Evolutionary conservation across 2,113 vertebrate genomes (phyloP).

Genomic region (Orientallactaga bullata): DNA sequence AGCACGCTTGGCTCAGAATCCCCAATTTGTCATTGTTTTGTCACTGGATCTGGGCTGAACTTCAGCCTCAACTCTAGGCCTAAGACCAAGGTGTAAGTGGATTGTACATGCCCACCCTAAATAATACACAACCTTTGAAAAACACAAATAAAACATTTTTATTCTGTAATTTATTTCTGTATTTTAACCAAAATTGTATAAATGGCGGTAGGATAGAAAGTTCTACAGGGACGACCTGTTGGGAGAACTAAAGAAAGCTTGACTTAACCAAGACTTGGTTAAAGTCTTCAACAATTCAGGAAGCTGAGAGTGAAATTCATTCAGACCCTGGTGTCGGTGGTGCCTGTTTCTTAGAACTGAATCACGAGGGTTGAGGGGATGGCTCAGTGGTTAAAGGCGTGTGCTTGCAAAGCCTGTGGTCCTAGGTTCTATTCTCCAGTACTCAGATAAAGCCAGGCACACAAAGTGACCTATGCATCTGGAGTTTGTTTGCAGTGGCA

Average conservation of each 20-base stretch:
- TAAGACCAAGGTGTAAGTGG: neutral
- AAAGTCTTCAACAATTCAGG: neutral
- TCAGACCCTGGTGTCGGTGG: neutral
- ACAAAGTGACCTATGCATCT: too few species aligned
- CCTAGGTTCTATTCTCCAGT: too few species aligned
- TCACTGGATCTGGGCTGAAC: neutral
- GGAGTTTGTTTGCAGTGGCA: too few species aligned
- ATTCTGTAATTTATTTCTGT: neutral
- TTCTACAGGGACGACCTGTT: neutral
- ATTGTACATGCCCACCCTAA: neutral
- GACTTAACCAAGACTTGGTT: neutral
- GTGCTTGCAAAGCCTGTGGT: too few species aligned
- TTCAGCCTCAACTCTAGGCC: neutral
- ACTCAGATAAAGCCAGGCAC: too few species aligned
- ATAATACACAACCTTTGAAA: neutral
- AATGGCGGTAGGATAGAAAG: neutral
- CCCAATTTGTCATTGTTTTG: neutral
- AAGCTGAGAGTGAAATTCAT: neutral
- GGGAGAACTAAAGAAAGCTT: neutral
- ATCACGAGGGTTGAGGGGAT: too few species aligned
- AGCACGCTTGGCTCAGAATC: too few species aligned
- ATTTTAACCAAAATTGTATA: neutral
- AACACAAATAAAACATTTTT: conserved; percentile 35
- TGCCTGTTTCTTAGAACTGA: neutral
- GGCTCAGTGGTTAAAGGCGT: too few species aligned